Percentiles rank a stretch among this genome's conserved stretches.
phyloP scores from a whole-genome alignment of 2,797 vertebrate genomes.

The Aythya fuligula region DNA sequence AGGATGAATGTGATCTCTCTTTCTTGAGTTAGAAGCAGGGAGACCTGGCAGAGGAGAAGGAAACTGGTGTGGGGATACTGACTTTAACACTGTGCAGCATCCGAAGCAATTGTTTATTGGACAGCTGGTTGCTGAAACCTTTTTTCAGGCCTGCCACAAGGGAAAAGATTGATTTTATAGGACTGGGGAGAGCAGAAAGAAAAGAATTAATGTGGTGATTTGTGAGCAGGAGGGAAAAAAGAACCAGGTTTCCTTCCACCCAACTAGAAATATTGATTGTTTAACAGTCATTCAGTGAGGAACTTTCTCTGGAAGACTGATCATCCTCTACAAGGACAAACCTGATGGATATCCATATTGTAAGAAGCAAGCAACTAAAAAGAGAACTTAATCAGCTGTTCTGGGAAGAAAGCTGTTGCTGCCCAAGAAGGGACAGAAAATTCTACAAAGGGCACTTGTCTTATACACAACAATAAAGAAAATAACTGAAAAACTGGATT shows the following conservation, averaged over 20 bases:
- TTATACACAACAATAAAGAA: not conserved
- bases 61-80: not conserved
- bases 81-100: not conserved
- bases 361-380: not conserved
- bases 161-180: slow-evolving; percentile 16
- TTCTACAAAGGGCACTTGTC: not conserved
- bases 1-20: not conserved
- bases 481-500: not conserved
- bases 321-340: not conserved
- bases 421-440: not conserved
- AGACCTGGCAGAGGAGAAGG: not conserved
- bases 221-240: slow-evolving; percentile 4
- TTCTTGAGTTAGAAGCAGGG: not conserved
- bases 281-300: not conserved
- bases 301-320: slow-evolving; percentile 21
- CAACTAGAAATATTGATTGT: slow-evolving; percentile 17
- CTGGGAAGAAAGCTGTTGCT: slow-evolving; percentile 6
- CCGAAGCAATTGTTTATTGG: not conserved
- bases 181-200: not conserved
- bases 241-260: slow-evolving; percentile 13
- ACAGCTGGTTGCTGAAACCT: not conserved
- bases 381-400: not conserved
- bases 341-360: not conserved
- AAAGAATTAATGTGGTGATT: not conserved
- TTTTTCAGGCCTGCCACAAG: not conserved